phyloP scores from a whole-genome alignment of 2,113 vertebrate genomes.

The Gorsachius goisagi region DNA sequence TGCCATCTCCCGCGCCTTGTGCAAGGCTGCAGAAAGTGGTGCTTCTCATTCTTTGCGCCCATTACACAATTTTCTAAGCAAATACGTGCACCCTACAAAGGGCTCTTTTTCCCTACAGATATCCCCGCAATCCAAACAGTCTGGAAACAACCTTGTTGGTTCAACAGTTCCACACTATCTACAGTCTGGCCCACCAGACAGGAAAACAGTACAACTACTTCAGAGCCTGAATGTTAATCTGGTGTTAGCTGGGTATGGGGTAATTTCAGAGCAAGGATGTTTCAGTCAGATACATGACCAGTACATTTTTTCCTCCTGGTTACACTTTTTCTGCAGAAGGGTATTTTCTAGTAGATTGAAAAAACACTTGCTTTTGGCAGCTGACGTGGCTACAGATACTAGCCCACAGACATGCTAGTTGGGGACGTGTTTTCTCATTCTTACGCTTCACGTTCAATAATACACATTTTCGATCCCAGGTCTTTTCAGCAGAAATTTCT shows the following conservation, averaged over 20 bases:
- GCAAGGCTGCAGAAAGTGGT: not conserved
- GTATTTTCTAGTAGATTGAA: not conserved
- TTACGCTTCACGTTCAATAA: not conserved
- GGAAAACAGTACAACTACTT: not conserved
- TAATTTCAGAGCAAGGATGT: not conserved
- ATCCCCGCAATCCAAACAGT: not conserved
- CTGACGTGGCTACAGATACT: not conserved
- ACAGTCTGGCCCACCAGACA: not conserved
- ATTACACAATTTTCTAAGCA: not conserved
- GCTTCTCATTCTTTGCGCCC: not conserved
- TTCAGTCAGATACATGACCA: not conserved
- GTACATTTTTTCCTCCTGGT: not conserved
- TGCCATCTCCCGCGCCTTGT: not conserved
- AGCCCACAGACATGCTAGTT: not conserved
- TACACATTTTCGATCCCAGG: not conserved
- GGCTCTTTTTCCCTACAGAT: not conserved
- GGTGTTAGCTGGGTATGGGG: not conserved
- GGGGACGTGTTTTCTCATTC: not conserved
- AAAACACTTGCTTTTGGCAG: not conserved
- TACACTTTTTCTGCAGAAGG: not conserved
- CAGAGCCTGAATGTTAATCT: not conserved
- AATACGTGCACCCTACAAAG: not conserved
- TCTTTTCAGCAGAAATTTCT: not conserved
- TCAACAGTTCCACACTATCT: not conserved
- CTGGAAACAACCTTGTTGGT: not conserved